Base-by-base conservation (phyloP, 2,888 invertebrate species). In the Microchrysa polita region DNA sequence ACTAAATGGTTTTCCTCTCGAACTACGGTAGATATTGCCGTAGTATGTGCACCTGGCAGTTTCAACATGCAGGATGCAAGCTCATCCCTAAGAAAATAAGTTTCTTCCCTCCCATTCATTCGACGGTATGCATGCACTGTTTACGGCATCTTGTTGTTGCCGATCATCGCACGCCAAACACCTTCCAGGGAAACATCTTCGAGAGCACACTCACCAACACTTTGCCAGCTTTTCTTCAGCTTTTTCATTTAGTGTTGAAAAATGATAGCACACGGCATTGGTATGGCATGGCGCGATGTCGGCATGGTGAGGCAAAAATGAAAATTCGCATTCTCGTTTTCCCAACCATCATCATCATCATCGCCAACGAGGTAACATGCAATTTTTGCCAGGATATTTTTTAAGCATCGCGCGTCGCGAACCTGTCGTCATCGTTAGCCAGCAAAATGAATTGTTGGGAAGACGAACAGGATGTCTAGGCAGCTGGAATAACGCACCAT, bases 331-430 rank as follows among this genome's bases (percentile, higher is more conserved):
- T 67, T 52, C 16, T 67, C 53, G 27, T 34, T 2, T 7, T 7
- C 27, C 27, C 2, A 34, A 34, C 27, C 27, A 34, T 34, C 2
- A 34, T 10, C n/a, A n/a, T n/a, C n/a, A n/a, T n/a, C n/a, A n/a
- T n/a, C n/a, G n/a, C n/a, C n/a, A 34, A 67, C 53, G 55, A 67
- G 67, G 53, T 67, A 67, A 67, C 67, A 53, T 67, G 55, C 67
- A 53, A 53, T 53, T 67, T 67, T 67, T 67, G 52, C 34, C 67
- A 53, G 67, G 40, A 53, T 67, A 16, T 34, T 67, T 65, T 61
- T 65, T 23, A 1, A 12, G 22, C 4, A 16, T 23, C 16, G 34
- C 42, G 14, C 44, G 34, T n/a, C 12, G 42, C 12, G 44, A 20
- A n/a, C n/a, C 27, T 22, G 22, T 5, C 20, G 48, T 18, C 52